Percentiles rank a stretch among this genome's conserved stretches.
Conservation (phyloP, 2,113 vertebrate species). For the Grammomys surdaster region DNA sequence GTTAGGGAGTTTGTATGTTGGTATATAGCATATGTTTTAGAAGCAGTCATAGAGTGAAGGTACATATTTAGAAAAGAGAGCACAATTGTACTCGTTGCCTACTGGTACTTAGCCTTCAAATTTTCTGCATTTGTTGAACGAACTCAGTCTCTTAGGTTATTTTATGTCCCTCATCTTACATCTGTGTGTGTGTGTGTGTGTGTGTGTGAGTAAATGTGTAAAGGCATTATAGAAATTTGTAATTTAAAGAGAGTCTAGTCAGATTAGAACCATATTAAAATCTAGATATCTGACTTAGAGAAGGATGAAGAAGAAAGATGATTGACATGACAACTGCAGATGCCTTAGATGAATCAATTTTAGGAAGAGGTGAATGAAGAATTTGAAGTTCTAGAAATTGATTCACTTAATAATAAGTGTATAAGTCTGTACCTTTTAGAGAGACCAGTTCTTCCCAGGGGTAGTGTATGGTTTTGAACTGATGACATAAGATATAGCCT, state of each 20-base stretch:
- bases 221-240: neutral
- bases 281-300: neutral
- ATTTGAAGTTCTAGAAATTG: neutral
- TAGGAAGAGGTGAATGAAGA: neutral
- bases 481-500: neutral
- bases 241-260: conserved; percentile 21
- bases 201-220: neutral
- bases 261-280: neutral
- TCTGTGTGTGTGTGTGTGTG: neutral
- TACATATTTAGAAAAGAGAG: conserved; percentile 16
- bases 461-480: neutral
- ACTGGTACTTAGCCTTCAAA: neutral
- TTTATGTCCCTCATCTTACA: neutral
- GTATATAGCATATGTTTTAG: neutral
- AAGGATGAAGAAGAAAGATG: neutral
- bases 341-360: neutral
- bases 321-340: neutral
- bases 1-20: neutral
- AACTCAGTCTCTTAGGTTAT: neutral
- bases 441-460: neutral
- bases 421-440: neutral
- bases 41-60: neutral
- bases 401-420: neutral
- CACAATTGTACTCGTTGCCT: conserved; percentile 26
- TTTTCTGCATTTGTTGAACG: neutral